Evolutionary conservation across 2,797 vertebrate genomes (phyloP).

Genomic region (Melopsittacus undulatus): DNA sequence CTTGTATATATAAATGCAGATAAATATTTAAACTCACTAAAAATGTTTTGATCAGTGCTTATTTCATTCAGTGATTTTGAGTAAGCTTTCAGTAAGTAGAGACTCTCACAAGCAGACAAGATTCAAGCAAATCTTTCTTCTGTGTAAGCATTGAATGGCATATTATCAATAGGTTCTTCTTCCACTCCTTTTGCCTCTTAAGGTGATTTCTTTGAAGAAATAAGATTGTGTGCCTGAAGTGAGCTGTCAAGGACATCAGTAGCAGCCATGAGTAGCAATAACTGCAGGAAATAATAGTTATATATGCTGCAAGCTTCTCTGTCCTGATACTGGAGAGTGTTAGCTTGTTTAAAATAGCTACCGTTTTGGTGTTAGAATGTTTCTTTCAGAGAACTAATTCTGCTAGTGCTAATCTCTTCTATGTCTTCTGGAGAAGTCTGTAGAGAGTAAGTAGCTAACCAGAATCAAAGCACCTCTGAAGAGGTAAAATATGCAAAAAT

Average conservation of each 20-base stretch:
- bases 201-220: not conserved
- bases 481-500: not conserved
- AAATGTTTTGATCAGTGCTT: not conserved
- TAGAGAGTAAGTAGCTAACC: not conserved
- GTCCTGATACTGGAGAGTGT: not conserved
- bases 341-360: not conserved
- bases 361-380: not conserved
- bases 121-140: not conserved
- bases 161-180: not conserved
- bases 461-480: not conserved
- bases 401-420: not conserved
- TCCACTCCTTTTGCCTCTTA: not conserved
- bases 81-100: not conserved
- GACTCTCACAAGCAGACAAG: not conserved
- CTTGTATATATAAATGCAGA: not conserved
- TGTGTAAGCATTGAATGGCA: not conserved
- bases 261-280: not conserved
- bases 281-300: not conserved
- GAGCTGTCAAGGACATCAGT: not conserved
- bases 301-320: not conserved
- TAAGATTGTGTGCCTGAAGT: not conserved
- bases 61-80: not conserved
- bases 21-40: not conserved
- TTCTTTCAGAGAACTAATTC: not conserved
- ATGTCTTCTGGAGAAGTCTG: not conserved